A percentile compares a stretch with the other conserved stretches of the same genome.
These are phyloP conservation scores for Diarsia brunnea DNA, from an alignment of 2,888 invertebrate genomes.

Conservation along the genomic window DNA sequence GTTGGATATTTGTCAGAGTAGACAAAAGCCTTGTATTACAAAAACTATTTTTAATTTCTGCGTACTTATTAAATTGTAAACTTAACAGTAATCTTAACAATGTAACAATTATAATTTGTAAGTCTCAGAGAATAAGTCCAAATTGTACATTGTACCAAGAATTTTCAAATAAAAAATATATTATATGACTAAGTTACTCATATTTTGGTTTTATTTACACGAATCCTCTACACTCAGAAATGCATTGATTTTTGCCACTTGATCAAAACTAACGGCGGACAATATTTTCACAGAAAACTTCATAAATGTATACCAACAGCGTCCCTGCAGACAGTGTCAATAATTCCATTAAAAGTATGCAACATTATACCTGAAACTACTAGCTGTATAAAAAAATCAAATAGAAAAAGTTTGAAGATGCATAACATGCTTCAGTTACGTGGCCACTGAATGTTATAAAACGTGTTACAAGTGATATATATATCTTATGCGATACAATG, in stretches of 20 bases:
- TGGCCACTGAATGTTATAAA: too few relatives aligned
- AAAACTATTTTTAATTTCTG: constrained; percentile 44
- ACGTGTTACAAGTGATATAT: too few relatives aligned
- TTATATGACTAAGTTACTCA: constrained; percentile 88
- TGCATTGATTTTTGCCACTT: background rate
- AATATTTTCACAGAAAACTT: background rate
- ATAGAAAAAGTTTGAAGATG: too few relatives aligned
- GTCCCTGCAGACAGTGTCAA: background rate
- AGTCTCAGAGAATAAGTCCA: constrained; percentile 80
- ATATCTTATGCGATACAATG: too few relatives aligned
- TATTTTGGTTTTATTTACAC: constrained; percentile 74
- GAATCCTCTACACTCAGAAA: background rate
- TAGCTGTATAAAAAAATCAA: background rate
- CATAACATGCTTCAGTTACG: too few relatives aligned
- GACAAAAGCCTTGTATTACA: constrained; percentile 11
- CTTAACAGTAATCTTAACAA: constrained; percentile 36
- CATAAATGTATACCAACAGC: background rate
- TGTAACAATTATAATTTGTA: constrained; percentile 75
- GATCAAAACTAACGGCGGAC: background rate
- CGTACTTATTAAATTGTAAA: constrained; percentile 54
- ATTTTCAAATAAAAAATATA: constrained; percentile 87
- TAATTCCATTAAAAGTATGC: background rate
- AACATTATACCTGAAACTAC: background rate
- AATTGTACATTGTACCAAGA: constrained; percentile 88
- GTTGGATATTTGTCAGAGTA: constrained; percentile 5